Evolutionary conservation across 2,888 invertebrate species (phyloP), one percentile per base, ranked within the genome.

Genomic region (Mimachlamys varia): DNA sequence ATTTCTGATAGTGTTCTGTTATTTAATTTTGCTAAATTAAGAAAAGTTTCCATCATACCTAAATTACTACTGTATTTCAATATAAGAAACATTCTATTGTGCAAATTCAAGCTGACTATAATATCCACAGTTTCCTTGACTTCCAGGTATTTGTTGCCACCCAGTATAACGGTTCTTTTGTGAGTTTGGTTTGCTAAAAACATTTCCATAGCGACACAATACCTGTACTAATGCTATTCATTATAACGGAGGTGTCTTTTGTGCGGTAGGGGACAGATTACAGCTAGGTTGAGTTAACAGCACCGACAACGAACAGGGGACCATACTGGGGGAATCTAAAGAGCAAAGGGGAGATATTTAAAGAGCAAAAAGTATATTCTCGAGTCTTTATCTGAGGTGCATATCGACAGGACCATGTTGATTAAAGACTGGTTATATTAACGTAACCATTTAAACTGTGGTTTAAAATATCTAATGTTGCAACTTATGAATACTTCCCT

Each of bases 161-260:
- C 4, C 76, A 33, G 5, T 76, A 76, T 76, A 76, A 76, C 76
- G 76, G 76, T 76, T 76, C 76, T 33, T 27, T 76, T 76, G 76
- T 76, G 10, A 27, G 2, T 19, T 22, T 27, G 1, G 58, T 17
- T 58, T 19, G 58, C 33, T 12, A 0, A 76, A 76, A 33, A 27
- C 1, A 76, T 76, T 33, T 76, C 76, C 76, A 76, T 33, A 27
- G 33, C 27, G 76, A 76, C 22, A 76, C 76, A 76, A 76, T 76
- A 76, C 76, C 76, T 76, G 76, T 76, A 10, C 76, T 33, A 76
- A 76, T 27, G 76, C 33, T 76, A 76, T 76, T 76, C 76, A 33
- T 76, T 33, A 17, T 2, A 76, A 76, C 33, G 76, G 22, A 7
- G 7, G 15, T 22, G 0, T 76, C 33, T 17, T 22, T 76, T 76